A percentile compares a stretch with the other conserved stretches of the same genome.
Evolutionary conservation across 2,113 vertebrate genomes (phyloP).

Genomic region (Herpetotheres cachinnans): DNA sequence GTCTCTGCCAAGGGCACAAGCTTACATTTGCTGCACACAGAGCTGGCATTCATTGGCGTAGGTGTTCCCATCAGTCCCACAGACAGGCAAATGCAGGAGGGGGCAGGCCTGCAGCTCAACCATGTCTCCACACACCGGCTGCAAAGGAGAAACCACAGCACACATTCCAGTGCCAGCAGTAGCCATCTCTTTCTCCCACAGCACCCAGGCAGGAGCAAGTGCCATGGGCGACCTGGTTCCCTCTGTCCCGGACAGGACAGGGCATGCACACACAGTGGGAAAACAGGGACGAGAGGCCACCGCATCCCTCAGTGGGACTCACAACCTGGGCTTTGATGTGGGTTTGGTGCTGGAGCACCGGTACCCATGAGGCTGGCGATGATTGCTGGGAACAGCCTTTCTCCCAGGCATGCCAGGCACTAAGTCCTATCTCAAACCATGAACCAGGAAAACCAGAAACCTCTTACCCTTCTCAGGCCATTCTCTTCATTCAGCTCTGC

Average conservation of each 20-base stretch:
- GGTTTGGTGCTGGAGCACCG: neutral
- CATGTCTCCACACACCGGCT: neutral
- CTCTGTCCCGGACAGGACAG: neutral
- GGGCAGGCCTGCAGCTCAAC: slow-evolving; percentile 63
- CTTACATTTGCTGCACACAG: slow-evolving; percentile 65
- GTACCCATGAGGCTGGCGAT: neutral
- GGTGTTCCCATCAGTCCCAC: slow-evolving; percentile 79
- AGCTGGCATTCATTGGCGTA: slow-evolving; percentile 82
- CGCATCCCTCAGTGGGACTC: neutral
- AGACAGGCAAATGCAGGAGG: slow-evolving; percentile 75
- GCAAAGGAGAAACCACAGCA: neutral
- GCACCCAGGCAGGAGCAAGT: neutral
- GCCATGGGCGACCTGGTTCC: neutral
- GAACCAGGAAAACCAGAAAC: neutral
- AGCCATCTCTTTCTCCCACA: neutral
- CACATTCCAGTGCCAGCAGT: neutral
- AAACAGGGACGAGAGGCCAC: neutral
- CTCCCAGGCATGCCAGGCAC: neutral
- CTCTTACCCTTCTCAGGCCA: slow-evolving; percentile 23
- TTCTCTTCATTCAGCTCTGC: neutral
- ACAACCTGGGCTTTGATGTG: neutral
- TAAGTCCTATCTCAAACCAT: neutral
- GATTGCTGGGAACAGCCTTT: neutral
- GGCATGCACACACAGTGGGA: accelerated
- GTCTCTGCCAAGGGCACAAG: neutral